These are phyloP conservation scores for Rhamnusium bicolor DNA, from an alignment of 2,888 invertebrate species.

Conservation along the genomic window DNA sequence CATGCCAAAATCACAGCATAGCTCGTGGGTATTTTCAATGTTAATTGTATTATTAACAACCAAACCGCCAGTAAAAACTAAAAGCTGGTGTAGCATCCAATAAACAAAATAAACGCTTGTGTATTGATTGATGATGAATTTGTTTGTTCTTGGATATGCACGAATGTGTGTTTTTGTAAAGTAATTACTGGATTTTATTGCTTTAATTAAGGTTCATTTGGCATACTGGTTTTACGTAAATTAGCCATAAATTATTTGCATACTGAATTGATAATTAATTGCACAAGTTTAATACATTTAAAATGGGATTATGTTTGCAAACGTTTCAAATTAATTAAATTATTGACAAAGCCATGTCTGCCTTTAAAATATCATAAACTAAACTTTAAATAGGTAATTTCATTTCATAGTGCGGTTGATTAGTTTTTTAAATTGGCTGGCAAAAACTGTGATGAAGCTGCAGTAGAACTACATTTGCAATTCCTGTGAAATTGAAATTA, in stretches of 20 bases:
- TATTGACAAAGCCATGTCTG: slow-evolving; percentile 40
- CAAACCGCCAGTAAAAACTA: slow-evolving; percentile 10
- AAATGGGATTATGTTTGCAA: slow-evolving; percentile 53
- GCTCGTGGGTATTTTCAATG: slow-evolving; percentile 19
- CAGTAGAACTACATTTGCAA: too few species aligned
- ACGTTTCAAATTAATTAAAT: slow-evolving; percentile 52
- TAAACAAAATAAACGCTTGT: slow-evolving; percentile 18
- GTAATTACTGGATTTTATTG: slow-evolving; percentile 34
- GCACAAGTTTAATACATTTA: slow-evolving; percentile 54
- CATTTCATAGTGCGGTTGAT: too few species aligned
- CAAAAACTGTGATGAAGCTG: too few species aligned
- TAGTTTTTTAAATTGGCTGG: too few species aligned
- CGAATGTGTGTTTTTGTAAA: slow-evolving; percentile 28
- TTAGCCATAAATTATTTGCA: slow-evolving; percentile 56
- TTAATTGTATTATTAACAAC: slow-evolving; percentile 23
- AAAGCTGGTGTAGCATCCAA: slow-evolving; percentile 20
- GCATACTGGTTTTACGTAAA: slow-evolving; percentile 48
- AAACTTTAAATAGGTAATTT: slow-evolving; percentile 17
- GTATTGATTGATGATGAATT: slow-evolving; percentile 28
- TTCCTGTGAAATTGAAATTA: too few species aligned
- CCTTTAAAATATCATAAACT: slow-evolving; percentile 35
- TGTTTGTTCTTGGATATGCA: slow-evolving; percentile 32
- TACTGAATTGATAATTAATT: slow-evolving; percentile 55
- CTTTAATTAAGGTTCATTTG: slow-evolving; percentile 36
- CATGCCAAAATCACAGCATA: slow-evolving; percentile 25